Evolutionary conservation across 2,797 vertebrate genomes (phyloP), one percentile per base, ranked within the genome.

Genomic region (Arctocebus calabarensis): DNA sequence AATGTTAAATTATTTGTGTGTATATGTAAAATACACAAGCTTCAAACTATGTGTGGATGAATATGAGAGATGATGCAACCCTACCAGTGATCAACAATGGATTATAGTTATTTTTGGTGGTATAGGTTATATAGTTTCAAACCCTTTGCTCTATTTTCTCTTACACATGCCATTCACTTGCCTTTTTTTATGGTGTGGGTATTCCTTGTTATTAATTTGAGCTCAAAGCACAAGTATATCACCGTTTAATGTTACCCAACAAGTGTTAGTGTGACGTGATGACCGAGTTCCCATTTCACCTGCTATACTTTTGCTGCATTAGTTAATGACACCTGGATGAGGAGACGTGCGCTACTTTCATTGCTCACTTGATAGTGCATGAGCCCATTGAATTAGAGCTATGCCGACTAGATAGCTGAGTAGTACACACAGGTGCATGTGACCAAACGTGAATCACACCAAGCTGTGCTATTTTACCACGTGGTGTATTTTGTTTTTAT

Each of bases 391-490:
- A 99, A 98, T 96, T 98, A 95, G 98, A 99, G 98, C 98, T 98
- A 98, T 98, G 98, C 98, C 98, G 98, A 95, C 97, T 98, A 96
- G 98, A 98, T 98, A 98, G 98, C 98, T 98, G 98, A 98, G 98
- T 96, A 98, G 98, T 98, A 97, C 96, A 97, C 98, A 91, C 98
- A 98, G 97, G 98, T 99, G 99, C 99, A 99, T 99, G 99, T 98
- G 98, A 97, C 98, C 97, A 98, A 98, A 97, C 97, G 96, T 73
- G 90, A 97, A 95, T 96, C 97, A 97, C 96, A 78, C 94, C 98
- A 97, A 97, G 97, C 96, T 88, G 55, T 98, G 97, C 97, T 97
- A 94, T 98, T 98, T 86, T 96, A 97, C 98, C 96, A 89, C 98
- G 98, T 99, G 91, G 57, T 75, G 79, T 87, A 75, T 93, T 94